Evolutionary conservation across 1,140 invertebrate genomes (phyloP), one percentile per base, ranked within the genome.

Genomic region (Drosophila takahashii): DNA sequence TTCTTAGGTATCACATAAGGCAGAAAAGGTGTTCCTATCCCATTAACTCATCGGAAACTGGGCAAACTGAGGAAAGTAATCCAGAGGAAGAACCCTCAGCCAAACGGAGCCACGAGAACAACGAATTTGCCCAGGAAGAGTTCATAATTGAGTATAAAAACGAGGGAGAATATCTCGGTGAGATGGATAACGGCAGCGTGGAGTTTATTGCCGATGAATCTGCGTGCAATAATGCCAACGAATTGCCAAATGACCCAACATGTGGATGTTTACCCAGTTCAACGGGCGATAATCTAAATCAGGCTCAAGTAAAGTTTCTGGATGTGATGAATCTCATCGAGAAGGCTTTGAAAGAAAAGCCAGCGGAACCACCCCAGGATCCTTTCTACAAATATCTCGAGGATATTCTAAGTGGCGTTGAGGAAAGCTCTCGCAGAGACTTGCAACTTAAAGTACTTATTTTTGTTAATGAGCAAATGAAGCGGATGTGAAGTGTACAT

Each of bases 331-430:
- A 27, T 22, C 27, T 78, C 26, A 29, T 78, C 18, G 75, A 78
- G 13, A 36, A 36, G 8, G 26, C 22, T 13, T n/a, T 78, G 9
- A 29, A 22, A 10, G 47, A 59, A 2, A 64, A 78, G 10, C 18
- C 10, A n/a, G 13, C 13, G 3, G n/a, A n/a, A n/a, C 13, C 13
- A 16, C 13, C n/a, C 3, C 18, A 41, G 7, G 77, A 79, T 54
- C 57, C 70, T 9, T 79, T 74, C 34, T 59, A 79, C 32, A 62
- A 59, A 5, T 80, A 70, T 32, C 41, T 79, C 3, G 69, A 69
- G 3, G 75, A 57, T 15, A 56, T 79, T 11, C 16, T 75, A 4
- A 64, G 39, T 32, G 44, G 58, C 26, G 71, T 75, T 0, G 58
- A 75, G 7, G 50, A 48, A 9, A 8, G n/a, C 2, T 26, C 48